These are phyloP conservation scores for Trachelus stipa DNA, from an alignment of 2,888 invertebrate species.

Conservation along the genomic window DNA sequence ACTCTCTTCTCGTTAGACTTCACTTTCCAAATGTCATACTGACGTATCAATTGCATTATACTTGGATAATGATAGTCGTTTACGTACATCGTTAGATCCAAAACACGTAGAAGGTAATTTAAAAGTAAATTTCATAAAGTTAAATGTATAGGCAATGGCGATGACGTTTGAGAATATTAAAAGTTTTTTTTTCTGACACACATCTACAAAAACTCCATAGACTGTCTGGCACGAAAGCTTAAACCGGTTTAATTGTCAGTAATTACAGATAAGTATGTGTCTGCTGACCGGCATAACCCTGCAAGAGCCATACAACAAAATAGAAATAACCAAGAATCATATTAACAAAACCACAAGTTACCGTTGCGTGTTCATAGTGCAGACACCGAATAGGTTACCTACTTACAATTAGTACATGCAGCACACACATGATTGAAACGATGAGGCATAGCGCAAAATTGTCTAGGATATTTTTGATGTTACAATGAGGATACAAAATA, in stretches of 20 bases:
- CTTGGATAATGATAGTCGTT: not conserved
- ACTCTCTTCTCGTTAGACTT: not conserved
- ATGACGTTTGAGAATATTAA: not conserved
- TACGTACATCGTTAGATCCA: not conserved
- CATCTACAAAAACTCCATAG: not conserved
- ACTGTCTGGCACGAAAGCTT: not conserved
- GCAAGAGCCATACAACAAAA: not conserved
- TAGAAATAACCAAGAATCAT: not conserved
- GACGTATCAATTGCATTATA: not conserved
- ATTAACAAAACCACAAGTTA: not conserved
- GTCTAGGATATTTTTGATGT: too few species aligned
- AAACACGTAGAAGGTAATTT: not conserved
- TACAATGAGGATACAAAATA: too few species aligned
- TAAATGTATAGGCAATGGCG: not conserved
- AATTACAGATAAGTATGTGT: not conserved
- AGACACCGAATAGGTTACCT: not conserved
- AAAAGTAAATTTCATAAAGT: not conserved
- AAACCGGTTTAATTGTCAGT: not conserved
- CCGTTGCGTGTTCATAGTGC: not conserved
- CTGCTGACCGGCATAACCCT: not conserved
- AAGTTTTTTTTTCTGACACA: not conserved
- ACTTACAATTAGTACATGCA: not conserved
- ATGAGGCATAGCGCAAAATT: too few species aligned
- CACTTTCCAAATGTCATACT: not conserved
- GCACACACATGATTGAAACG: not conserved